Conservation (phyloP, 2,113 vertebrate genomes). For the Furnarius figulus region DNA sequence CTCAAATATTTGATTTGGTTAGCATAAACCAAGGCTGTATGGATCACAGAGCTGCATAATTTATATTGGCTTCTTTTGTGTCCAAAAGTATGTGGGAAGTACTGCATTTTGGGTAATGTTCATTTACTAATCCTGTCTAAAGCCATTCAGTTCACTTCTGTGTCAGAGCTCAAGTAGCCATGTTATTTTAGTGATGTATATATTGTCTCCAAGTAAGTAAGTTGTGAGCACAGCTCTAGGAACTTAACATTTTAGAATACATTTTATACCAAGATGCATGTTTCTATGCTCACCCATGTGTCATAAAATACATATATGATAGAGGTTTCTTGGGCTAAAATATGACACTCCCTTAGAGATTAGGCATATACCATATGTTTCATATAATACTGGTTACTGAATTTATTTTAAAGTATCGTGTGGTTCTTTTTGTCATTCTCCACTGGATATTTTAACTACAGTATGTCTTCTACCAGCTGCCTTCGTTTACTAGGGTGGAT, state of each 20-base stretch:
- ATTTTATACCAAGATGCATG: neutral
- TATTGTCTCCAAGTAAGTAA: neutral
- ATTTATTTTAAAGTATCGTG: neutral
- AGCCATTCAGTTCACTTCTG: neutral
- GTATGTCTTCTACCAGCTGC: neutral
- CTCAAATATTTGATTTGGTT: neutral
- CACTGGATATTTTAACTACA: neutral
- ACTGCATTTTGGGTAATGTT: neutral
- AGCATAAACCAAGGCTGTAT: neutral
- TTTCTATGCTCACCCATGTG: neutral
- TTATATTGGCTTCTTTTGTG: neutral
- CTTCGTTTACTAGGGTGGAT: neutral
- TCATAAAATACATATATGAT: neutral
- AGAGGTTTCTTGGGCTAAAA: neutral
- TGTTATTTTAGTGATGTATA: neutral
- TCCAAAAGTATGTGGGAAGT: neutral
- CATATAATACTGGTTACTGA: neutral
- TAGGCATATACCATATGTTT: neutral
- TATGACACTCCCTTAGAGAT: neutral
- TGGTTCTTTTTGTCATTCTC: neutral
- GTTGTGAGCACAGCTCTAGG: neutral
- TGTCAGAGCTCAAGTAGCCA: neutral
- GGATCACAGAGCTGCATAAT: neutral
- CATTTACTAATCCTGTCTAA: neutral
- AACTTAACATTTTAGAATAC: neutral